Evolutionary conservation across 92 coral and sea anemone genomes (phyloP).

Genomic region (Actinernus sp.): DNA sequence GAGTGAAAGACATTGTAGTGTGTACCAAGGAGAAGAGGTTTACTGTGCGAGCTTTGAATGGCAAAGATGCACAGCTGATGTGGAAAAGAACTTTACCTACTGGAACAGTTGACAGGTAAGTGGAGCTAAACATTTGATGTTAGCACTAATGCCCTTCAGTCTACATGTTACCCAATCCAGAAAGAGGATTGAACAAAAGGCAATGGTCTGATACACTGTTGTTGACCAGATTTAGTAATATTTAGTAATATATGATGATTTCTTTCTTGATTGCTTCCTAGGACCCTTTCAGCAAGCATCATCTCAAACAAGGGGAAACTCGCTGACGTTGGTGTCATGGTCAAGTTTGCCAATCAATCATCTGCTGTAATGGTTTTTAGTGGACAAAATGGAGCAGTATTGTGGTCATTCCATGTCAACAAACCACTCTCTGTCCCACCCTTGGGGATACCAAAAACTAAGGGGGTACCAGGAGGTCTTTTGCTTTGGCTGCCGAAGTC

Average conservation of each 20-base stretch:
- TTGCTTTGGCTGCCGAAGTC: slow-evolving; percentile 81
- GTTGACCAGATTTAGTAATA: too few species aligned
- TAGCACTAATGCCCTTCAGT: too few species aligned
- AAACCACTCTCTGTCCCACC: slow-evolving; percentile 65
- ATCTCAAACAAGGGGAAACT: slow-evolving; percentile 31
- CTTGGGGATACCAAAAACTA: slow-evolving; percentile 37
- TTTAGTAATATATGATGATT: too few species aligned
- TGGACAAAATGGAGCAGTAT: slow-evolving; percentile 62
- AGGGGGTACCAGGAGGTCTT: slow-evolving; percentile 44
- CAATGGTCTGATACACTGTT: too few species aligned
- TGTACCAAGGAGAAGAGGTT: slow-evolving; percentile 29
- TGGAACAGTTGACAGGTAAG: slow-evolving; percentile 14
- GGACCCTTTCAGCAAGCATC: slow-evolving; percentile 44
- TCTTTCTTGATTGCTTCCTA: too few species aligned
- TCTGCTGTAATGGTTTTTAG: slow-evolving; percentile 56
- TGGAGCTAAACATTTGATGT: too few species aligned
- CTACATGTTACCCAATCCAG: too few species aligned
- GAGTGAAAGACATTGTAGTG: slow-evolving; percentile 64
- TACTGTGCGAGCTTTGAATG: slow-evolving; percentile 73
- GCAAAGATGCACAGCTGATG: slow-evolving; percentile 43
- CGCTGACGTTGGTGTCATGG: slow-evolving; percentile 64
- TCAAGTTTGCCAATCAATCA: slow-evolving; percentile 36
- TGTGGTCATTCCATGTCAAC: slow-evolving; percentile 55
- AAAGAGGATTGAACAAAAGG: too few species aligned
- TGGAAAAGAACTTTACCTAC: slow-evolving; percentile 63